Evolutionary conservation across 1,140 invertebrate genomes (phyloP).

Genomic region (Drosophila micromelanica): DNA sequence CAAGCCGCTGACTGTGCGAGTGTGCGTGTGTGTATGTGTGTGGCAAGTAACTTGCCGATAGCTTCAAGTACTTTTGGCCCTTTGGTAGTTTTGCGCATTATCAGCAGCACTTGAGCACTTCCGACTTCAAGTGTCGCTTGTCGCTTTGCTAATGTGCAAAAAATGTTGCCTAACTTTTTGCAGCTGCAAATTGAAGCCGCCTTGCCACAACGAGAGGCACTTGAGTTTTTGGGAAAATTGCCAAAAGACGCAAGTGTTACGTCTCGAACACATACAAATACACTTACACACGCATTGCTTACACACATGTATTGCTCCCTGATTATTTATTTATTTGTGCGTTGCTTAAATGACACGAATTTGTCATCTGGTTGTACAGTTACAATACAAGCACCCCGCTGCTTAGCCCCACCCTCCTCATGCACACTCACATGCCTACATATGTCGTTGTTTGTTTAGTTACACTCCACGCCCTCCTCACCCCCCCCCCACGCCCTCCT

Average conservation of each 20-base stretch:
- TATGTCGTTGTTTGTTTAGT: conserved; percentile 70
- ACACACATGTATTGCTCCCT: conserved; percentile 23
- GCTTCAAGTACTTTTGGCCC: conserved; percentile 55
- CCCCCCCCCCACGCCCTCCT: conserved; percentile 26
- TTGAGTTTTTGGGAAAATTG: conserved; percentile 67
- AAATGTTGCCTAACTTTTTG: conserved; percentile 59
- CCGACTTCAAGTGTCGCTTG: conserved; percentile 49
- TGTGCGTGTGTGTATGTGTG: conserved; percentile 39
- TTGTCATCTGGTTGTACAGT: conserved; percentile 69
- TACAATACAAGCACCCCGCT: conserved; percentile 22
- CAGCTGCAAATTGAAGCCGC: conserved; percentile 38
- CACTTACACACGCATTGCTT: neutral
- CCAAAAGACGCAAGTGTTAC: conserved; percentile 55
- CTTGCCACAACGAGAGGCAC: conserved; percentile 26
- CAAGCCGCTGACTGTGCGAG: neutral
- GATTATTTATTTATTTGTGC: conserved; percentile 72
- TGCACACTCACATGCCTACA: conserved; percentile 42
- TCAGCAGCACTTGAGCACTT: conserved; percentile 26
- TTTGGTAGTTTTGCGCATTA: conserved; percentile 59
- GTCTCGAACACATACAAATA: conserved; percentile 13
- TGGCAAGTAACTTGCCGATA: conserved; percentile 49
- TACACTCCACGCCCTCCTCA: conserved; percentile 46
- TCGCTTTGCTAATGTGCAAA: conserved; percentile 71
- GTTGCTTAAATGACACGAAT: conserved; percentile 67
- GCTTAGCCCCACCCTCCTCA: conserved; percentile 11